Conservation (phyloP, 2,888 invertebrate species). For the Melanostoma mellinum region DNA sequence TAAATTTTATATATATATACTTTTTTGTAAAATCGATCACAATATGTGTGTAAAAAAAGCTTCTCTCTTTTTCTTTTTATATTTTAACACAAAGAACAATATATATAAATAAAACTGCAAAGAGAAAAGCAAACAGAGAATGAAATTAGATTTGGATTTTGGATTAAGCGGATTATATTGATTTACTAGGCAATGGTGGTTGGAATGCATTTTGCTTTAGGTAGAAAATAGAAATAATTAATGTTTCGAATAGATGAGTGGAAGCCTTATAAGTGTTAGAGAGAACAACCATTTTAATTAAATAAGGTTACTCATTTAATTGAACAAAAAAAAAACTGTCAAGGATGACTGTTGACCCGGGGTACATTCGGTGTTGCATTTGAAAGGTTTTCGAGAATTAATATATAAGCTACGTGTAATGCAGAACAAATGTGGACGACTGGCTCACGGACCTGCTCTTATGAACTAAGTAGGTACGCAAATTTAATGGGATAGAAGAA, state of each 20-base stretch:
- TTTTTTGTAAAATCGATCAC: constrained; percentile 72
- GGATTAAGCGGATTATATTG: constrained; percentile 57
- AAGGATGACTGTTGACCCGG: constrained; percentile 6
- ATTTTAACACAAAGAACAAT: constrained; percentile 62
- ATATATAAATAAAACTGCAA: constrained; percentile 66
- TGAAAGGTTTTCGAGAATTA: too few relatives aligned
- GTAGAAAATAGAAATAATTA: neutral
- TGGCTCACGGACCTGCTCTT: too few relatives aligned
- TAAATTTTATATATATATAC: constrained; percentile 44
- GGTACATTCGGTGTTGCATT: too few relatives aligned
- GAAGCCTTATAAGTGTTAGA: constrained; percentile 44
- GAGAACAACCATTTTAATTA: constrained; percentile 46
- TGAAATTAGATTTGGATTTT: constrained; percentile 40
- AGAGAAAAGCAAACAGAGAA: constrained; percentile 36
- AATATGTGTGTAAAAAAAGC: constrained; percentile 59
- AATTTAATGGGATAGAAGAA: too few relatives aligned
- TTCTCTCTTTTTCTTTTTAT: constrained; percentile 59
- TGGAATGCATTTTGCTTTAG: constrained; percentile 40
- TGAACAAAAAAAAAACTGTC: neutral
- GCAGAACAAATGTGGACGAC: too few relatives aligned
- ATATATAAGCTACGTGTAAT: too few relatives aligned
- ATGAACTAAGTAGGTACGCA: too few relatives aligned
- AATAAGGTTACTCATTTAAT: constrained; percentile 44
- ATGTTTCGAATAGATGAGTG: neutral
- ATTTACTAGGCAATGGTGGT: constrained; percentile 32